Conservation (phyloP, 2,113 vertebrate genomes). For the Odontophorus gujanensis region DNA sequence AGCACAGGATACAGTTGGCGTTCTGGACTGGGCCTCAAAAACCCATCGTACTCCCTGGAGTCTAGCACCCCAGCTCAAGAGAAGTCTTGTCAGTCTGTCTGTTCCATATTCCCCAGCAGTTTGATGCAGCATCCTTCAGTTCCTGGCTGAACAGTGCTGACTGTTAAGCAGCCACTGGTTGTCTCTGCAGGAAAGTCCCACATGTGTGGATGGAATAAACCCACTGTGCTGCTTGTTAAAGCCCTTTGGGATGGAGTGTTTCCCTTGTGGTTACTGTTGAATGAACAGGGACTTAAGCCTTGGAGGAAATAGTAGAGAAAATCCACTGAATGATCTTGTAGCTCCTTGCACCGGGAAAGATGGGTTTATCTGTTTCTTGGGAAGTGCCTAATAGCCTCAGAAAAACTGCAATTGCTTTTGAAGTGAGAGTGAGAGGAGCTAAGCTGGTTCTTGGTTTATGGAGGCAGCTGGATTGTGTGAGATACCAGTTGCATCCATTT, state of each 20-base stretch:
- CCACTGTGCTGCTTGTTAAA: background rate
- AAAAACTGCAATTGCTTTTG: background rate
- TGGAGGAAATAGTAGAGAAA: background rate
- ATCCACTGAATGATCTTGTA: background rate
- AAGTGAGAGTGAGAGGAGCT: background rate
- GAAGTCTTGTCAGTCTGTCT: background rate
- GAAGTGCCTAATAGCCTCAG: background rate
- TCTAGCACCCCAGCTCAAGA: background rate
- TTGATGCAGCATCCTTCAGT: background rate
- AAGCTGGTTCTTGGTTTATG: background rate
- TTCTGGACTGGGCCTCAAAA: background rate
- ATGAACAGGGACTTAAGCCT: background rate
- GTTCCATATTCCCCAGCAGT: rapidly evolving
- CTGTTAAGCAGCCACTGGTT: background rate
- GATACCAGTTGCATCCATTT: background rate
- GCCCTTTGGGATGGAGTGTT: background rate
- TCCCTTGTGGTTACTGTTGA: background rate
- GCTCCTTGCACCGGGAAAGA: background rate
- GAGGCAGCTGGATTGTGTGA: background rate
- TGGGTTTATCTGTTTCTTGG: constrained; percentile 4
- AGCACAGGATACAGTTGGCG: background rate
- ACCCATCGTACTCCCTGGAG: rapidly evolving
- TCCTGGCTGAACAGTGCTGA: background rate
- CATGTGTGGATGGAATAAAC: background rate
- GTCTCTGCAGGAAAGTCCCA: background rate